Base-by-base conservation (phyloP, 37 sponge, comb jelly and placozoan genomes). In the Hexactinellida sp. region DNA sequence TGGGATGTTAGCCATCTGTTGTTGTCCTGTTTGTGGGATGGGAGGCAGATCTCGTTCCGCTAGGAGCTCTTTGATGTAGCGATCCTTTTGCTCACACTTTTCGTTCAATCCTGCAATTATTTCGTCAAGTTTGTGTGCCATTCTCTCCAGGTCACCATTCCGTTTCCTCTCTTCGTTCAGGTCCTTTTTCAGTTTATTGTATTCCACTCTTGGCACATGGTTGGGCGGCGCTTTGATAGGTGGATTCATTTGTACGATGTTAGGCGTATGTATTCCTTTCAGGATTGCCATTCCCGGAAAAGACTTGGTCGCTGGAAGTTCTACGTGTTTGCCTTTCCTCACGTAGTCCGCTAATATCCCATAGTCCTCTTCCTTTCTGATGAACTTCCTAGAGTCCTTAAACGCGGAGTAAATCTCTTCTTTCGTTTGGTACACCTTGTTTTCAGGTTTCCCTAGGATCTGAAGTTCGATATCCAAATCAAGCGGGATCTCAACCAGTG, bases 301-400 rank as follows among this genome's bases (percentile, higher is more conserved):
- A 23, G 30, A 10, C 30, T 63, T 63, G 13, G 3, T 1, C 13
- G 25, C 21, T 1, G 76, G 76, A 25, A 63, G 30, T 10, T 63
- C 76, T 5, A 63, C 76, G 30, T 10, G 21, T 63, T 63, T 63
- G 32, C 30, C 76, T 63, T 63, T 63, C 52, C 52, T 47, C 25
- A 63, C 30, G 30, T 63, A 63, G 34, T 63, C 13, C 3, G 76
- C 76, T n/a, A n/a, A 3, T 32, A 63, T 28, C 3, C 30, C 76
- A 23, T 63, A 63, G 13, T 63, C 76, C 76, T 63, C 76, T n/a
- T 63, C 76, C 76, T 63, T 63, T 23, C 76, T 63, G 5, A 63
- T 63, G 28, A 63, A n/a, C 30, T 63, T 63, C 76, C 76, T 63
- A 3, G 13, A 7, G 13, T 63, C 76, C 13, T 63, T 63, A 63